Conservation (phyloP, 2,888 invertebrate species). For the Eilema caniola region DNA sequence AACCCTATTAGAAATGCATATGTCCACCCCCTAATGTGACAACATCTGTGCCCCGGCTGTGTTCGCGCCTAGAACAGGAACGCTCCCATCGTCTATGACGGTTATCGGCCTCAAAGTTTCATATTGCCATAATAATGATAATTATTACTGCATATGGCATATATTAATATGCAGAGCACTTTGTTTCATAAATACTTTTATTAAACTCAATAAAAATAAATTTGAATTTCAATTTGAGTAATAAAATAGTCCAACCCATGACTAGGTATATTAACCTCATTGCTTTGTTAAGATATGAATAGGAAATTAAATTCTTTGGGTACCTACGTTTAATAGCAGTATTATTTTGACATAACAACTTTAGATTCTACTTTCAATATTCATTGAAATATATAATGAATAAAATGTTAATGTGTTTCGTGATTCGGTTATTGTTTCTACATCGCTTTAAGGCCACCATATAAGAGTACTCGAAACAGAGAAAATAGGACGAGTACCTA, state of each 20-base stretch:
- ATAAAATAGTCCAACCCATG: not conserved
- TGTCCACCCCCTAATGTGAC: slow-evolving; percentile 72
- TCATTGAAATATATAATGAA: too few relatives aligned
- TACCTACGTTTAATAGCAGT: too few relatives aligned
- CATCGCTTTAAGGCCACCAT: too few relatives aligned
- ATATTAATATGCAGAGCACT: slow-evolving; percentile 28
- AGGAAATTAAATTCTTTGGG: not conserved
- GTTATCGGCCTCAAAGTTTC: slow-evolving; percentile 36
- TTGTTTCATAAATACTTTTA: not conserved
- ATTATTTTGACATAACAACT: too few relatives aligned
- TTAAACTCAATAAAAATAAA: too few relatives aligned
- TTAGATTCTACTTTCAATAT: too few relatives aligned
- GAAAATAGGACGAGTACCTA: too few relatives aligned
- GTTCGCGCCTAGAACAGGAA: slow-evolving; percentile 58
- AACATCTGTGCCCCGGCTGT: slow-evolving; percentile 79
- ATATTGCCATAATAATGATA: slow-evolving; percentile 41
- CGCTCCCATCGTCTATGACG: slow-evolving; percentile 61
- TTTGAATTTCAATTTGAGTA: too few relatives aligned
- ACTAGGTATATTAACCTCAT: not conserved
- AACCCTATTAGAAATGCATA: slow-evolving; percentile 67
- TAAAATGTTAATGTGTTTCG: too few relatives aligned
- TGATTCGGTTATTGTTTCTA: too few relatives aligned
- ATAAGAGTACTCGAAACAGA: too few relatives aligned
- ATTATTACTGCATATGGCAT: slow-evolving; percentile 38
- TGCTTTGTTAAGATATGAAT: not conserved